These are phyloP conservation scores for Mesorhabditis spiculigera DNA, from an alignment of 2,888 invertebrate species.

Conservation along the genomic window DNA sequence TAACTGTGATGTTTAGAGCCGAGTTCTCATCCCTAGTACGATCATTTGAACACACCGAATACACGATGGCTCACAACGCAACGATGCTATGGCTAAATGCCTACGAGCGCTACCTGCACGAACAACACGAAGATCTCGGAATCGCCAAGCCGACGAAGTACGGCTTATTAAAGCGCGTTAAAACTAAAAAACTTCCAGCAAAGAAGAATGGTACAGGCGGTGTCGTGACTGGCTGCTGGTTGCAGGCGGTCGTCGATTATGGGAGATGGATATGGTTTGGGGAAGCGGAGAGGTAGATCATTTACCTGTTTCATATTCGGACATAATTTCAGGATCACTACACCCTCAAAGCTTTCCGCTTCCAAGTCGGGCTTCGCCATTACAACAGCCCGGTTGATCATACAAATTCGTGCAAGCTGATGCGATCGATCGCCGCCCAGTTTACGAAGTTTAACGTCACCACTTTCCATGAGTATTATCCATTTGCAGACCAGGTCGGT, in stretches of 20 bases:
- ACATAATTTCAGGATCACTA: conserved; percentile 19
- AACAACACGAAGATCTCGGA: conserved; percentile 33
- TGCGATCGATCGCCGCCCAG: conserved; percentile 43
- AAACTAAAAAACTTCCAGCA: conserved; percentile 12
- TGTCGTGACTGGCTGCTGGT: conserved; percentile 52
- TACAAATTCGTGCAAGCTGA: conserved; percentile 59
- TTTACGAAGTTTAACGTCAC: conserved; percentile 71
- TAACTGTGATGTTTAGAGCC: not conserved
- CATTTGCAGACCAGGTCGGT: conserved; percentile 76
- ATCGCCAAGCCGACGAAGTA: conserved; percentile 43
- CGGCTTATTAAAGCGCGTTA: not conserved
- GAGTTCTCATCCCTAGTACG: conserved; percentile 5
- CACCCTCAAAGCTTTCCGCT: conserved; percentile 49
- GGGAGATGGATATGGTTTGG: conserved; percentile 58
- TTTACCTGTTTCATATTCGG: conserved; percentile 62
- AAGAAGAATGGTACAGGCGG: conserved; percentile 47
- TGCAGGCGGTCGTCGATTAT: conserved; percentile 52
- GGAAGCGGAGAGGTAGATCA: conserved; percentile 19
- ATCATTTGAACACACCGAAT: conserved; percentile 41
- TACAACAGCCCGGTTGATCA: conserved; percentile 56
- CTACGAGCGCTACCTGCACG: conserved; percentile 43
- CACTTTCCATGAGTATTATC: conserved; percentile 90
- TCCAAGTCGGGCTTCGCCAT: conserved; percentile 54
- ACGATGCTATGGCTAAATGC: conserved; percentile 57
- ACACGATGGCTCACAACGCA: conserved; percentile 54